These are phyloP conservation scores for Alca torda DNA, from an alignment of 2,797 vertebrate genomes.

Conservation along the genomic window DNA sequence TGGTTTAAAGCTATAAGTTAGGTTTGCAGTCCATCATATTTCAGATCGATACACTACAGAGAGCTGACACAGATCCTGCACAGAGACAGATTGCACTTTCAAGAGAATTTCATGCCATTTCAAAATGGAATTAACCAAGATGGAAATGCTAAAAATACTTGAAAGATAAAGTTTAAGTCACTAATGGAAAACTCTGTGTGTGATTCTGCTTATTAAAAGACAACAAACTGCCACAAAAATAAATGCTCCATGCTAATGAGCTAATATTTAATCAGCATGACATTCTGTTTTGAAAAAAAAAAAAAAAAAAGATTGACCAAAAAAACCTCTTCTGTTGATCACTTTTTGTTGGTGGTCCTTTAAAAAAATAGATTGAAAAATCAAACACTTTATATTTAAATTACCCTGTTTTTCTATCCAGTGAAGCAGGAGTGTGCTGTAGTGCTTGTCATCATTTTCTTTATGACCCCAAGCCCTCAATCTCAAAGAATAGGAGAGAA, in stretches of 20 bases:
- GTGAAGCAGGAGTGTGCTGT: neutral
- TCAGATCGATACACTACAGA: neutral
- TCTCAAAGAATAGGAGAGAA: neutral
- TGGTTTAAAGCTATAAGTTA: neutral
- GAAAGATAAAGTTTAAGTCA: slow-evolving; percentile 49
- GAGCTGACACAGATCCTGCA: neutral
- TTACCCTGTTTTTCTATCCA: neutral
- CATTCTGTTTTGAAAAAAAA: neutral
- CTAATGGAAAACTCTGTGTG: neutral
- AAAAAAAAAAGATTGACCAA: too few species aligned
- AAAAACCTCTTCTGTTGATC: neutral
- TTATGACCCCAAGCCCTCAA: neutral
- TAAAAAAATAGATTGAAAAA: neutral
- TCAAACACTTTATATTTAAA: neutral
- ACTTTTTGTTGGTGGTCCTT: neutral
- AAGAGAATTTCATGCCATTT: slow-evolving; percentile 26
- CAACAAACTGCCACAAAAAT: slow-evolving; percentile 39
- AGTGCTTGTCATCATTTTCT: neutral
- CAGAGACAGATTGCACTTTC: neutral
- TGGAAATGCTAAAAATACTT: slow-evolving; percentile 53
- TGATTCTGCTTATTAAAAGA: slow-evolving; percentile 51
- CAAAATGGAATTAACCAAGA: slow-evolving; percentile 48
- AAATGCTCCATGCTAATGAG: slow-evolving; percentile 9
- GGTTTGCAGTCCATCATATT: neutral
- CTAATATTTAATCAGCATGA: slow-evolving; percentile 36